phyloP scores from a whole-genome alignment of 2,797 vertebrate species.

The Echeneis naucrates region DNA sequence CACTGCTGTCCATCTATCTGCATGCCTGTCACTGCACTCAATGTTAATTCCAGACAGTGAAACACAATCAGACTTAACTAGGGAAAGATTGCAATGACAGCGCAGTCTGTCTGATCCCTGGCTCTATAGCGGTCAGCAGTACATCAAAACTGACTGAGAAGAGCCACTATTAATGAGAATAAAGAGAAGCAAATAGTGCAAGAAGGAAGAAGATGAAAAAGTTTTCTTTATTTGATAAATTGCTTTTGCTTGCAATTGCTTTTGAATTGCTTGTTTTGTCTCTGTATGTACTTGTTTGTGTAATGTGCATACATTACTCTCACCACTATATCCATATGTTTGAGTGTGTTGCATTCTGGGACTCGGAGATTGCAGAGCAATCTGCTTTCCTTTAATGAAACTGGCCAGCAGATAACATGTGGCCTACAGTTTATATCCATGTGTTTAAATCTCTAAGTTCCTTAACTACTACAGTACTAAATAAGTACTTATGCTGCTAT shows the following conservation, averaged over 20 bases:
- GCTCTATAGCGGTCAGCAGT: slow-evolving; percentile 75
- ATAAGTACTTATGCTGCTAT: neutral
- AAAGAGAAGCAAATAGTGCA: slow-evolving; percentile 27
- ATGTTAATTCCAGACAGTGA: slow-evolving; percentile 70
- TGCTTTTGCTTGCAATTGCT: slow-evolving; percentile 2
- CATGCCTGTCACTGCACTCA: slow-evolving; percentile 59
- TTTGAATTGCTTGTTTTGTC: slow-evolving; percentile 4
- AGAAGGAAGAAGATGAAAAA: slow-evolving; percentile 19
- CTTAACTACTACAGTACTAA: slow-evolving; percentile 10
- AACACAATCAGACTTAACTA: slow-evolving; percentile 74
- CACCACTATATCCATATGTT: slow-evolving; percentile 16
- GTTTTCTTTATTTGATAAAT: slow-evolving; percentile 33
- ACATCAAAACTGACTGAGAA: slow-evolving; percentile 69
- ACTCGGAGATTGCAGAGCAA: slow-evolving; percentile 49
- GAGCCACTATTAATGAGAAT: slow-evolving; percentile 68
- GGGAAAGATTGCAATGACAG: slow-evolving; percentile 74
- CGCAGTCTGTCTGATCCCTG: slow-evolving; percentile 72
- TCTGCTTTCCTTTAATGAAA: slow-evolving; percentile 62
- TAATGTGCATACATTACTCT: slow-evolving; percentile 25
- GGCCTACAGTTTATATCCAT: slow-evolving; percentile 31
- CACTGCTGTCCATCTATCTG: slow-evolving; percentile 49
- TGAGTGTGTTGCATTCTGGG: slow-evolving; percentile 25
- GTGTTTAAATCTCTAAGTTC: slow-evolving; percentile 17
- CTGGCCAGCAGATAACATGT: slow-evolving; percentile 31
- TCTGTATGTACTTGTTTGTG: slow-evolving; percentile 33